Base-by-base conservation (phyloP, 2,797 vertebrate genomes). In the Danio jaintianensis region DNA sequence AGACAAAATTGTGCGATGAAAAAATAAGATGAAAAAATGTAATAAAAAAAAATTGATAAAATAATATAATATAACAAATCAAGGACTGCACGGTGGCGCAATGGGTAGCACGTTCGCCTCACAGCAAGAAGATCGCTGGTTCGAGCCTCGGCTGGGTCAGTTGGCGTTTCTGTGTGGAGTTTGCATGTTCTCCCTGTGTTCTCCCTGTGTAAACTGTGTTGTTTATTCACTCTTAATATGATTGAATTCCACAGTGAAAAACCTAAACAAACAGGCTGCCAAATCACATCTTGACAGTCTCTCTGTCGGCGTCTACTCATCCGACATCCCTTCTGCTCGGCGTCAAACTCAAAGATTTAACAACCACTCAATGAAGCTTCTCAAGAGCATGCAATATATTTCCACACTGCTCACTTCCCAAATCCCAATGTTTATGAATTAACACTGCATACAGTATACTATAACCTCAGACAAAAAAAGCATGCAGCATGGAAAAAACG, bases 271-370 rank as follows among this genome's bases (percentile, higher is more conserved):
- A 15, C 18, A 50, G n/a, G 52, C 20, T 7, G 13, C 47, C 38
- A 71, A 78, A 16, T 73, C 8, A 13, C 3, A 48, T 22, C 55
- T 12, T 6, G 6, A 15, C 52, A 18, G 62, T 66, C 52, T 43
- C 22, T 45, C 22, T 36, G 20, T 62, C 50, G 43, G 20, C 5
- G 22, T 73, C 45, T 64, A 69, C 55, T 67, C 61, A 38, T 42
- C 13, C 59, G 69, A 78, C 38, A 9, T 68, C n/a, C 67, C 47
- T 71, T 38, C 68, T 62, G 75, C 75, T 69, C 22, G 52, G 9
- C 73, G 56, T 78, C 48, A 77, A 66, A 66, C 38, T 45, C 10
- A 74, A 75, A 42, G 12, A 13, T 43, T 76, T 55, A 62, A 73
- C 5, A 42, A 68, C 22, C 61, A 38, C 53, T 71, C 47, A 71